Evolutionary conservation across 2,113 vertebrate species (phyloP).

Genomic region (Caretta caretta): DNA sequence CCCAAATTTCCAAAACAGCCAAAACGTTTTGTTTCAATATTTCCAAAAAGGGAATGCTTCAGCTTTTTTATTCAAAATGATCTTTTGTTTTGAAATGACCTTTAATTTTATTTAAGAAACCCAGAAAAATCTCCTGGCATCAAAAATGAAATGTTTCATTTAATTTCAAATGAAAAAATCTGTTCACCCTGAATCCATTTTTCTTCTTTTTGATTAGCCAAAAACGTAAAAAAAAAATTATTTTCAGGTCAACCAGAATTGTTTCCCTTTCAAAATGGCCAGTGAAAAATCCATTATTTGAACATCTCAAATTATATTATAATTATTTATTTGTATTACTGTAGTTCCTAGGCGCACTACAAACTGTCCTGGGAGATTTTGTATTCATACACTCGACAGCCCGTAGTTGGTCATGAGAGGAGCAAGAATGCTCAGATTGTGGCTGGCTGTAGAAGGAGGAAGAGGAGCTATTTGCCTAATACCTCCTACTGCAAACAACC

Average conservation of each 20-base stretch:
- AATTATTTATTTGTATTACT: too few relatives aligned
- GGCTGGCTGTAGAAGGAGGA: neutral
- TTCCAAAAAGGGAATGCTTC: neutral
- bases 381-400: neutral
- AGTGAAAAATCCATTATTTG: neutral
- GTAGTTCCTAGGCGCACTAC: too few relatives aligned
- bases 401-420: too few relatives aligned
- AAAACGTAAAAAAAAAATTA: too few relatives aligned
- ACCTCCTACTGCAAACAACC: neutral
- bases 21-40: neutral
- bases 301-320: neutral
- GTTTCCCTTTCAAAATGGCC: neutral
- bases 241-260: neutral
- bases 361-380: too few relatives aligned
- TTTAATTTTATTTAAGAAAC: neutral
- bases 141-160: neutral
- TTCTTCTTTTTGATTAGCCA: neutral
- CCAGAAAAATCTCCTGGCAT: neutral
- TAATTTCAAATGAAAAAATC: neutral
- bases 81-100: neutral
- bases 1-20: neutral
- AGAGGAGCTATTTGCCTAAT: neutral
- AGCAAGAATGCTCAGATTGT: neutral
- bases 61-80: neutral
- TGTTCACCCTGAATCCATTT: neutral